phyloP scores from a whole-genome alignment of 1,140 invertebrate species.

The Pseudomyrmex cubaensis region DNA sequence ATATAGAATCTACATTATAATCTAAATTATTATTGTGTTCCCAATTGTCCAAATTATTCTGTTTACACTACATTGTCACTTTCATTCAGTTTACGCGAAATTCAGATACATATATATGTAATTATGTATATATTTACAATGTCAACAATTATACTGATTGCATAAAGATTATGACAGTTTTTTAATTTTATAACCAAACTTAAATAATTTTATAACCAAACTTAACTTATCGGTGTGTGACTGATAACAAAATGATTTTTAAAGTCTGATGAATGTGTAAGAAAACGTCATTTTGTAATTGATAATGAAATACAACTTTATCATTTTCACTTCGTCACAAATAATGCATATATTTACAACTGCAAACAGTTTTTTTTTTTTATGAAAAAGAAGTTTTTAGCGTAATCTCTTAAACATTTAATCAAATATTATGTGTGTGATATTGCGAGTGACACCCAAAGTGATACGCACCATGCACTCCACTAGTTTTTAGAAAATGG shows the following conservation, averaged over 20 bases:
- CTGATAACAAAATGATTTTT: background rate
- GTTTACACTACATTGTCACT: background rate
- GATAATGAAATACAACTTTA: no score
- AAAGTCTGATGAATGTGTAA: background rate
- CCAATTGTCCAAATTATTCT: background rate
- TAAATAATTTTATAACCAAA: no score
- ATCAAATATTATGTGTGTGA: background rate
- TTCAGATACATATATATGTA: background rate
- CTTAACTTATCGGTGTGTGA: no score
- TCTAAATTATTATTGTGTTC: no score
- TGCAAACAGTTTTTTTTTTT: no score
- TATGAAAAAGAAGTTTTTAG: no score
- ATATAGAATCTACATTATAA: no score
- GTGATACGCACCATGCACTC: background rate
- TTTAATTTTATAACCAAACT: background rate
- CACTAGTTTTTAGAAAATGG: slow-evolving; percentile 53
- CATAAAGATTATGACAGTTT: background rate
- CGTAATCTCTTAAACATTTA: background rate
- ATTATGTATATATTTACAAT: background rate
- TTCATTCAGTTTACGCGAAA: background rate
- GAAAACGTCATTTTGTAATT: no score
- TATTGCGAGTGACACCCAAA: background rate
- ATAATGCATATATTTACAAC: no score
- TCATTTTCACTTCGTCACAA: no score
- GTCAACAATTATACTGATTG: background rate